Evolutionary conservation across 1,140 invertebrate genomes (phyloP), one percentile per base, ranked within the genome.

Genomic region (Trichonephila inaurata): DNA sequence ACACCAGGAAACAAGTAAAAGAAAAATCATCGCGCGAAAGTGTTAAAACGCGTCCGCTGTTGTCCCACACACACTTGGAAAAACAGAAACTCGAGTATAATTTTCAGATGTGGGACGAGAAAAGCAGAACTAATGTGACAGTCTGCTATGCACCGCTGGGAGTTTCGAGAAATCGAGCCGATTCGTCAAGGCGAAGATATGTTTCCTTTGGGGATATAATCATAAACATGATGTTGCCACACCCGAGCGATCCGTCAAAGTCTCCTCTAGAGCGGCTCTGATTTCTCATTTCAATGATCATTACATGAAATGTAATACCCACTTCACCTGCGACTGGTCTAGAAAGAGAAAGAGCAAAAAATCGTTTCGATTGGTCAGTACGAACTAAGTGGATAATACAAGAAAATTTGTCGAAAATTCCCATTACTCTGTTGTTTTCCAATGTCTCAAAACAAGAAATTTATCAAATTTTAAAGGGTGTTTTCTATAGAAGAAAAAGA

Each of bases 241-340:
- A 72, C 88, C 88, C 88, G 33, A 64, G 21, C 62, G 51, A 88
- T 89, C 88, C 64, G 64, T 89, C 88, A 72, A 69, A 64, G 69
- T 88, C 62, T 24, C 33, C 33, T 14, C 16, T 8, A 44, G 51
- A 69, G 51, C 62, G 14, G 60, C 60, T 87, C 62, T 87, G 85
- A 87, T 87, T 87, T 87, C 60, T 77, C 72, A 40, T 64, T 64
- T 64, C 62, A 77, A 40, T 14, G 24, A 40, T 40, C 72, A 77
- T 77, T 40, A 28, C 28, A 33, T 7, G 12, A 16, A 40, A 24
- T 77, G 28, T 18, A 77, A 19, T 33, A 40, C 72, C 16, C 28
- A 77, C 33, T 77, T 40, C 24, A 77, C 33, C 28, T 77, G 28
- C 33, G 18, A 77, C 33, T 77, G 72, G 33, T 10, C 10, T 0